A percentile compares a stretch with the other conserved stretches of the same genome.
phyloP scores from a whole-genome alignment of 2,888 invertebrate genomes.

The Caenorhabditis panamensis region DNA sequence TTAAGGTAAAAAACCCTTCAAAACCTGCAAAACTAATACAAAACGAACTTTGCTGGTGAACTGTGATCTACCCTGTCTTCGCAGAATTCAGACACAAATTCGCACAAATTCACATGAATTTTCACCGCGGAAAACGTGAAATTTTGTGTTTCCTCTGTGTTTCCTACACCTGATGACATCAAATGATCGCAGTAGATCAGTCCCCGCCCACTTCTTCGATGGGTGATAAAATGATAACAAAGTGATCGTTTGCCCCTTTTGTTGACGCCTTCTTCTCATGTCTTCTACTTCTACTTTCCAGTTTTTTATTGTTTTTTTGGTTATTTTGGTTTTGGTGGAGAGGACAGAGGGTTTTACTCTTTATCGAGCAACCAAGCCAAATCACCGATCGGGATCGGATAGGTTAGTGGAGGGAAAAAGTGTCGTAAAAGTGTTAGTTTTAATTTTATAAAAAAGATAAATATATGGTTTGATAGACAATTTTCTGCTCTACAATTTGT shows the following conservation, averaged over 20 bases:
- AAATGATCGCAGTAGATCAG: not conserved
- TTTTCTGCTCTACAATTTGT: too few species aligned
- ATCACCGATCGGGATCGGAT: conserved; percentile 57
- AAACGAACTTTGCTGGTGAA: not conserved
- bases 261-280: not conserved
- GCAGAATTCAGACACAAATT: not conserved
- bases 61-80: not conserved
- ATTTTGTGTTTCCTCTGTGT: too few species aligned
- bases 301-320: conserved; percentile 7
- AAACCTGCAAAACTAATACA: too few species aligned
- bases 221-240: too few species aligned
- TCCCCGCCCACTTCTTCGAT: not conserved
- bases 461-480: too few species aligned
- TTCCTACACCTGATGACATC: not conserved
- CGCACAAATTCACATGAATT: conserved; percentile 47
- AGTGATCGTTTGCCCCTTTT: not conserved
- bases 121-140: not conserved
- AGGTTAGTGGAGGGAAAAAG: conserved; percentile 31
- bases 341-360: conserved; percentile 31
- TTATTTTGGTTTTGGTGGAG: conserved; percentile 3
- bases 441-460: too few species aligned
- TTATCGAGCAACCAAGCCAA: conserved; percentile 45
- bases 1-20: too few species aligned
- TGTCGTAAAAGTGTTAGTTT: too few species aligned
- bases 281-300: too few species aligned